phyloP scores from a whole-genome alignment of 2,113 vertebrate genomes.

The Eulemur rufifrons region DNA sequence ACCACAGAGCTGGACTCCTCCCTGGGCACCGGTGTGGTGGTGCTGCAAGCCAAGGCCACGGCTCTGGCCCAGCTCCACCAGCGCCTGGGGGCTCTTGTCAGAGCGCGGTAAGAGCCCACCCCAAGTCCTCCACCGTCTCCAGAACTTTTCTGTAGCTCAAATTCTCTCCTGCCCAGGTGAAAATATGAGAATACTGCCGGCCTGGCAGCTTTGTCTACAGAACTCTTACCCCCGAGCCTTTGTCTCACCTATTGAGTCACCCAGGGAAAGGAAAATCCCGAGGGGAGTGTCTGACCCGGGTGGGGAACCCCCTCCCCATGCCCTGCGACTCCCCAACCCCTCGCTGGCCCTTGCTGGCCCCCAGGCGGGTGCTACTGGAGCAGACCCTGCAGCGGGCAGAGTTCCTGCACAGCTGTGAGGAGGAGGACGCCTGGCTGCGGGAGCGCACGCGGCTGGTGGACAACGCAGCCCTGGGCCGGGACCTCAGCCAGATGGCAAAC shows the following conservation, averaged over 20 bases:
- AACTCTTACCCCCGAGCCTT: not conserved
- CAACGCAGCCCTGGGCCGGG: slow-evolving; percentile 80
- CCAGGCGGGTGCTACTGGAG: slow-evolving; percentile 88
- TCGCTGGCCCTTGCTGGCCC: not conserved
- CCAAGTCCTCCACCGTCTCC: not conserved
- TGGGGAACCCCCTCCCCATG: not conserved
- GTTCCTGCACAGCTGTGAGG: slow-evolving; percentile 90
- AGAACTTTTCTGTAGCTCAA: not conserved
- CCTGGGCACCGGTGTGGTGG: slow-evolving; percentile 74
- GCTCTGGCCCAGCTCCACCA: slow-evolving; percentile 86
- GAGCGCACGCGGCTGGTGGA: slow-evolving; percentile 86
- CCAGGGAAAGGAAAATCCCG: not conserved
- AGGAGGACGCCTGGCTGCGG: slow-evolving; percentile 88
- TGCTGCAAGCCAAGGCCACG: slow-evolving; percentile 86
- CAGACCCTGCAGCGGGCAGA: slow-evolving; percentile 86
- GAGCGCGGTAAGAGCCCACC: slow-evolving; percentile 84
- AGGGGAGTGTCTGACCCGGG: not conserved
- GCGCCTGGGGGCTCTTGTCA: slow-evolving; percentile 86
- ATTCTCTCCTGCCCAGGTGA: not conserved
- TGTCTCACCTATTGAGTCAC: not conserved
- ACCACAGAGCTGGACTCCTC: slow-evolving; percentile 78
- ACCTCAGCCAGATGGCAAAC: slow-evolving; percentile 86
- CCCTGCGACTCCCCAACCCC: not conserved
- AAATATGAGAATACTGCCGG: not conserved
- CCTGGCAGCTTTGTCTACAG: not conserved